These are phyloP conservation scores for Collichthys lucidus DNA, from an alignment of 2,113 vertebrate species.

Conservation along the genomic window DNA sequence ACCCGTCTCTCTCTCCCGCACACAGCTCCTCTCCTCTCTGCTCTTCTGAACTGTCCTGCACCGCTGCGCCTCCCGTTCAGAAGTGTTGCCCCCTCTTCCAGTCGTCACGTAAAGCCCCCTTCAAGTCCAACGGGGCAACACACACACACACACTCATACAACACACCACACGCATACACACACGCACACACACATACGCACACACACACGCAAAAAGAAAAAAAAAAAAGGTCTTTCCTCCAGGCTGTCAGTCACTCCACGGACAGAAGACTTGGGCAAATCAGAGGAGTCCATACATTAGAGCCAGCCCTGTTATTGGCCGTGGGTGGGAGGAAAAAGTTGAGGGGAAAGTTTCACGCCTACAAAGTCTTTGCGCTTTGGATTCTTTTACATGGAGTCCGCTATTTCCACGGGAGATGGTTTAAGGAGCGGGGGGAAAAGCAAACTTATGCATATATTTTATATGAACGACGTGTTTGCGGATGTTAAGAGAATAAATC, in stretches of 20 bases:
- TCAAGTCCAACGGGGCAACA: slow-evolving; percentile 72
- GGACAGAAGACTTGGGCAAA: slow-evolving; percentile 70
- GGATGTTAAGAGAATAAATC: not conserved
- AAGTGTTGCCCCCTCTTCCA: slow-evolving; percentile 77
- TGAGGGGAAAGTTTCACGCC: slow-evolving; percentile 75
- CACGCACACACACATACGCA: not conserved
- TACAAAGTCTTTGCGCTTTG: slow-evolving; percentile 36
- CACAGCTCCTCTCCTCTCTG: slow-evolving; percentile 78
- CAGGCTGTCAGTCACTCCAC: slow-evolving; percentile 77
- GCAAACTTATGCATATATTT: not conserved
- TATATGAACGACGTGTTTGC: not conserved
- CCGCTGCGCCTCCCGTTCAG: slow-evolving; percentile 73
- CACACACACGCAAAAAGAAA: no score
- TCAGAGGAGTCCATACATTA: slow-evolving; percentile 58
- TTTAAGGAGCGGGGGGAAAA: slow-evolving; percentile 59
- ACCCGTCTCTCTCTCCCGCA: slow-evolving; percentile 74
- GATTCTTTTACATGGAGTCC: slow-evolving; percentile 45
- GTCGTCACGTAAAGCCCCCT: slow-evolving; percentile 78
- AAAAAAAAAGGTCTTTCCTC: slow-evolving; percentile 39
- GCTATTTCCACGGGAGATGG: slow-evolving; percentile 7
- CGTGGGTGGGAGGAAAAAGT: slow-evolving; percentile 65
- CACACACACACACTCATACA: slow-evolving; percentile 11
- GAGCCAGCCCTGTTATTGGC: slow-evolving; percentile 74
- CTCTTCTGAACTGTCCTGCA: slow-evolving; percentile 71
- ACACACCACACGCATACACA: not conserved